Base-by-base conservation (phyloP, 1,140 invertebrate species). In the Drosophila santomea region DNA sequence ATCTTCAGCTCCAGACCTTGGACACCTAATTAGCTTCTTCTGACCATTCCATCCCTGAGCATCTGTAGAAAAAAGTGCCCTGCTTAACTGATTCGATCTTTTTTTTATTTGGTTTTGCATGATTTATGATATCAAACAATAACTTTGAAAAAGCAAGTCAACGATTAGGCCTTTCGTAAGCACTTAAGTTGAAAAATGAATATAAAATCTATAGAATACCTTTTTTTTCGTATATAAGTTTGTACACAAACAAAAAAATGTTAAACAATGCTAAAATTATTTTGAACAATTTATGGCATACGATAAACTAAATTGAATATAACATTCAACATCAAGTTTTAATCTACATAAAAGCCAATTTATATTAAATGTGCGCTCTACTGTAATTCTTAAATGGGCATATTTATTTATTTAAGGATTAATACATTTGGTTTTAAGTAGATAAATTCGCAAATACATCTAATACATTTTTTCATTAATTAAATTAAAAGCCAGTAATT, bases 71-170 rank as follows among this genome's bases (percentile, higher is more conserved):
- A 66, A 64, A 68, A 71, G 38, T 71, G 67, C 51, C 48, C 67
- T 71, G 44, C 51, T 48, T 68, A 56, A 56, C 50, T 68, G 67
- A 51, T 67, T 56, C 25, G 23, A 69, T 69, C 52, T 71, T 38
- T 54, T 38, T 36, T 36, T 57, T 69, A 17, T 35, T 41, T 57
- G 39, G 43, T 71, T 71, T 69, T 71, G 67, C 67, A 71, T 71
- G 67, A 71, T 71, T 71, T 71, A 71, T 71, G 67, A 71, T 69
- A 58, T 57, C 17, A 25, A 71, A n/a, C 61, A 10, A 51, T 50
- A 12, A 39, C 15, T n/a, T 28, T 23, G 10, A 17, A 43, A 12
- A 38, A 47, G 32, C 14, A 35, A 45, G 35, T n/a, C 14, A 69
- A 66, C 36, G 64, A 71, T 69, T 57, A 57, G 56, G 56, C 20